phyloP scores from a whole-genome alignment of 30 jellyfish, hydroid and myxozoan species.

The Chrysaora quinquecirrha region DNA sequence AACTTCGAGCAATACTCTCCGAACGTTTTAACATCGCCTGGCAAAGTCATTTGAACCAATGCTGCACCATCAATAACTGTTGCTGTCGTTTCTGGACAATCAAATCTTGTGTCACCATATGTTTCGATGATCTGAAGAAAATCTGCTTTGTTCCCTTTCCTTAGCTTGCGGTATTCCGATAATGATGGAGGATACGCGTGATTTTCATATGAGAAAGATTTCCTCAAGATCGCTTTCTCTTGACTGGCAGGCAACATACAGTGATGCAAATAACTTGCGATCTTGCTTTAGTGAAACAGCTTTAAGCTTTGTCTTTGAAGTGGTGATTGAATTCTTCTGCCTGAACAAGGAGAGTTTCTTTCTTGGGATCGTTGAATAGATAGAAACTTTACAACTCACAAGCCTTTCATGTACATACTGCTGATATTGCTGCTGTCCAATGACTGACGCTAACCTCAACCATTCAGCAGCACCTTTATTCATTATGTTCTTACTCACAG shows the following conservation, averaged over 20 bases:
- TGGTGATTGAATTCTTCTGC: constrained; percentile 15
- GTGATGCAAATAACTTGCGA: constrained; percentile 35
- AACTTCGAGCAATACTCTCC: constrained; percentile 48
- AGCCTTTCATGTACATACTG: constrained; percentile 27
- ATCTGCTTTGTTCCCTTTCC: constrained; percentile 43
- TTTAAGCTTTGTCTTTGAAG: constrained; percentile 17
- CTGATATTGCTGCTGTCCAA: constrained; percentile 27
- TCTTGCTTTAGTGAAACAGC: constrained; percentile 26
- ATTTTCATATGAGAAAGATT: neutral
- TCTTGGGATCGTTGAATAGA: constrained; percentile 32
- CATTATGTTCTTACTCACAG: constrained; percentile 27
- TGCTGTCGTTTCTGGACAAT: constrained; percentile 42
- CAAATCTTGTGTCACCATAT: constrained; percentile 38
- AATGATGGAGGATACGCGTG: no score
- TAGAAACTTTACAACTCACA: constrained; percentile 25
- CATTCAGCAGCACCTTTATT: constrained; percentile 15
- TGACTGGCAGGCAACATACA: constrained; percentile 37
- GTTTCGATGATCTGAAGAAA: constrained; percentile 30
- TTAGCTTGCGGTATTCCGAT: constrained; percentile 44
- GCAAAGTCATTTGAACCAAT: constrained; percentile 48
- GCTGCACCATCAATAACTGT: constrained; percentile 65
- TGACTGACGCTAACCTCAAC: constrained; percentile 18
- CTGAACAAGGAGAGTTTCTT: constrained; percentile 30
- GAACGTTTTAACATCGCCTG: constrained; percentile 38
- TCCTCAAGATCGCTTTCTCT: constrained; percentile 27